phyloP scores from a whole-genome alignment of 2,113 vertebrate species.

The Fukomys damarensis region DNA sequence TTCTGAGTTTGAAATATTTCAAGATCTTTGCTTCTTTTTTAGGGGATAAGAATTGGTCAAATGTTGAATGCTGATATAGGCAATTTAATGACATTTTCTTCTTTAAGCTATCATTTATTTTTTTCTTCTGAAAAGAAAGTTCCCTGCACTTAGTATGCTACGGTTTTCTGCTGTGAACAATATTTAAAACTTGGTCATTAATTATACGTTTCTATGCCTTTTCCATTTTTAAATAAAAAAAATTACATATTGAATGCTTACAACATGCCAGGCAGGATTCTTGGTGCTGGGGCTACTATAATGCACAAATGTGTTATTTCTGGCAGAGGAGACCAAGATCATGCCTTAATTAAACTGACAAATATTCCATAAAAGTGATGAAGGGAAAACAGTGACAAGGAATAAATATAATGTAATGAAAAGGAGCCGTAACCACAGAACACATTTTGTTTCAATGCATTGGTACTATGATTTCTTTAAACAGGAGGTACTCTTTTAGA shows the following conservation, averaged over 20 bases:
- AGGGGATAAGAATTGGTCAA: not conserved
- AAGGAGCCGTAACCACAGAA: not conserved
- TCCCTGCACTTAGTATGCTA: not conserved
- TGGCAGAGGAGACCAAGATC: not conserved
- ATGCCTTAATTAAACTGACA: not conserved
- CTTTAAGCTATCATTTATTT: not conserved
- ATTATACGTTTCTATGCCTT: not conserved
- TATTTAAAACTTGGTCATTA: constrained; percentile 9
- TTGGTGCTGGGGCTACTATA: not conserved
- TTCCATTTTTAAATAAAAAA: not conserved
- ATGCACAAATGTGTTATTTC: not conserved
- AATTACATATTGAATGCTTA: not conserved
- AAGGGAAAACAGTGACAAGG: not conserved
- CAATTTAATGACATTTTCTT: not conserved
- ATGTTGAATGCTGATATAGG: not conserved
- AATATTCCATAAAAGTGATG: not conserved
- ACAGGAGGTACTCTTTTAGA: not conserved
- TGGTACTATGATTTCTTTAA: not conserved
- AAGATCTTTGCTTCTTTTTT: not conserved
- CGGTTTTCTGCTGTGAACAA: not conserved
- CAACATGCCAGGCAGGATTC: not conserved
- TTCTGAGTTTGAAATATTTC: constrained; percentile 11
- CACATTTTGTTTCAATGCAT: not conserved
- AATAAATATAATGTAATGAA: not conserved
- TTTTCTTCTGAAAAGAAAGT: constrained; percentile 11